phyloP scores from a whole-genome alignment of 2,113 vertebrate genomes.

The Tachysurus vachellii region DNA sequence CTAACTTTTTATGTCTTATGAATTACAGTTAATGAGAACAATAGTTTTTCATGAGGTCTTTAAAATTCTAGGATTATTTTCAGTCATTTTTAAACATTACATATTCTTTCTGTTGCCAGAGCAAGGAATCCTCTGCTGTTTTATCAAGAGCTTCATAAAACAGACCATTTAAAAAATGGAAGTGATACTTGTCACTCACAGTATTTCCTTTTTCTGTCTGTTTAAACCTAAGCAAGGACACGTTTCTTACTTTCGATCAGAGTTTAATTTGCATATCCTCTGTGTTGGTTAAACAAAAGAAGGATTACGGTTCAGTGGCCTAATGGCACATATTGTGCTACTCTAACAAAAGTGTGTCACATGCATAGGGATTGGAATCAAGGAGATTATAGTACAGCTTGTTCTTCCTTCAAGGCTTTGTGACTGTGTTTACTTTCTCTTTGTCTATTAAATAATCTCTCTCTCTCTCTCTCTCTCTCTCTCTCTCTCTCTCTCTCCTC shows the following conservation, averaged over 20 bases:
- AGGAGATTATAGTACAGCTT: conserved; percentile 16
- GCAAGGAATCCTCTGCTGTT: neutral
- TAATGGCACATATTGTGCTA: neutral
- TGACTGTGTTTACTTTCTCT: neutral
- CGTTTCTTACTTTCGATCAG: neutral
- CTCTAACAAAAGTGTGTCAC: conserved; percentile 33
- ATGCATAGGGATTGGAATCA: conserved; percentile 17
- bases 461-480: neutral
- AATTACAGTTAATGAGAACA: neutral
- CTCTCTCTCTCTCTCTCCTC: neutral
- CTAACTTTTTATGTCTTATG: neutral
- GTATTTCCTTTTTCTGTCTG: neutral
- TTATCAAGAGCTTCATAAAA: neutral
- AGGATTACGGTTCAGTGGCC: neutral
- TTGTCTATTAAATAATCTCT: neutral
- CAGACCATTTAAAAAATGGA: conserved; percentile 7
- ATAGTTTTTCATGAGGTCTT: neutral
- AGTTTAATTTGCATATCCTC: neutral
- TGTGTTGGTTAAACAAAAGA: neutral
- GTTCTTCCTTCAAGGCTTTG: conserved; percentile 7
- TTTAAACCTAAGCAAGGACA: neutral
- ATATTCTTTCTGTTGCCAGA: neutral
- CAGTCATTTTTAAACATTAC: neutral
- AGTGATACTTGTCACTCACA: conserved; percentile 22
- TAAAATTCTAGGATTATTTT: neutral